phyloP scores from a whole-genome alignment of 2,113 vertebrate genomes.

The Oryzias curvinotus region DNA sequence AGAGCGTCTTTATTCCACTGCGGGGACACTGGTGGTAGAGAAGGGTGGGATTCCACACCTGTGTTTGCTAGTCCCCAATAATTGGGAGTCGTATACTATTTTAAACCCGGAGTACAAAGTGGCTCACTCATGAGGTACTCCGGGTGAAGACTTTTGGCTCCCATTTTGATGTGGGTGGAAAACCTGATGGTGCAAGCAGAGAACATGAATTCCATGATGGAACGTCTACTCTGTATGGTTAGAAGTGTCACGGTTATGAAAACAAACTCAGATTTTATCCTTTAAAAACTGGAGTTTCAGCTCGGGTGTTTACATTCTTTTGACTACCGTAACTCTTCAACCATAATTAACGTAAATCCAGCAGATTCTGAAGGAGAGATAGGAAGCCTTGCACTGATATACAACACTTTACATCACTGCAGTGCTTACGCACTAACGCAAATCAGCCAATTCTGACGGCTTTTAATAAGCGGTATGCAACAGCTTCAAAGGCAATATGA shows the following conservation, averaged over 20 bases:
- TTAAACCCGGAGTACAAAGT: constrained; percentile 83
- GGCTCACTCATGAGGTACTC: constrained; percentile 70
- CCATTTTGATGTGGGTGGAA: constrained; percentile 68
- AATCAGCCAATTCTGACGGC: too few relatives aligned
- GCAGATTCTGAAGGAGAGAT: too few relatives aligned
- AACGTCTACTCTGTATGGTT: constrained; percentile 6
- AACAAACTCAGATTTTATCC: too few relatives aligned
- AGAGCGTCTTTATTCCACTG: constrained; percentile 79
- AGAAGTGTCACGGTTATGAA: background rate
- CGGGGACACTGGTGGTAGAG: constrained; percentile 45
- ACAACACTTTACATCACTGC: too few relatives aligned
- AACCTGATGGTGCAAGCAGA: constrained; percentile 49
- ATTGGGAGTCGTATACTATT: constrained; percentile 89
- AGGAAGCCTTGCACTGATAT: too few relatives aligned
- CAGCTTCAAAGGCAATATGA: too few relatives aligned
- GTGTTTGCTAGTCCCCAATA: constrained; percentile 92
- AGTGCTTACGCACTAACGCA: too few relatives aligned
- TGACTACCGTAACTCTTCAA: too few relatives aligned
- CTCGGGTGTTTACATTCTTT: too few relatives aligned
- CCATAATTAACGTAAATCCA: too few relatives aligned
- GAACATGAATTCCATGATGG: constrained; percentile 25
- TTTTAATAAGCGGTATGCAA: too few relatives aligned
- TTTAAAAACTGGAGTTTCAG: too few relatives aligned
- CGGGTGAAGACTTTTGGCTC: constrained; percentile 56
- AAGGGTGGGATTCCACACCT: constrained; percentile 86